Base-by-base conservation (phyloP, 2,888 invertebrate genomes). In the Archips crataeganus region DNA sequence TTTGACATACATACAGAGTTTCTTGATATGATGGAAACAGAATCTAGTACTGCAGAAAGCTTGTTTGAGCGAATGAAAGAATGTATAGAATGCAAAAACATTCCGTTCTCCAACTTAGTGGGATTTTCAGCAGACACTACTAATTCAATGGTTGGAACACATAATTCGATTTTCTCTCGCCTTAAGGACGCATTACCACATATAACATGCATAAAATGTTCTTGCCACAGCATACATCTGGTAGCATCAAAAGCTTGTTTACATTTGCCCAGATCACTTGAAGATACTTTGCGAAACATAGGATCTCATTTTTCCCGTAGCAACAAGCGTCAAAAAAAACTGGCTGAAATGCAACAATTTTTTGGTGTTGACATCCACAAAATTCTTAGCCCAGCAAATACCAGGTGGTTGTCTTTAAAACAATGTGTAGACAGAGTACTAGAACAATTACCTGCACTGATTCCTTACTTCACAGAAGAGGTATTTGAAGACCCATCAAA, bases 391-490 rank as follows among this genome's bases (percentile, higher is more conserved):
- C 71, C 60, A 9, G 36, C 65, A 23, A 71, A 6, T 10, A 65
- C 65, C 2, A 47, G 71, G 15, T 60, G 71, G 71, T 32, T 65
- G 23, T 71, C 65, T n/a, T 49, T 71, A 47, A 65, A 71, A 65
- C 65, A 59, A 60, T 71, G 71, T 65, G 65, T 71, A 5, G 60
- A 71, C 9, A 65, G 71, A 34, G 9, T 70, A 1, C 8, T 70
- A 13, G 57, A 60, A 13, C 49, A 71, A 39, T 5, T 45, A 10
- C 10, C 45, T 45, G 45, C 45, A 45, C 45, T 45, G 45, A 59
- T 60, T 1, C 36, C 47, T 10, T 71, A 65, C 49, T 49, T 60
- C n/a, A 49, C 0, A 3, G 3, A 0, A 5, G 64, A 70, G 15
- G 57, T 64, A 45, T 64, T 36, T 23, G 63, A 64, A 47, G 71